Evolutionary conservation across 2,888 invertebrate species (phyloP).

Genomic region (Elegia similella): DNA sequence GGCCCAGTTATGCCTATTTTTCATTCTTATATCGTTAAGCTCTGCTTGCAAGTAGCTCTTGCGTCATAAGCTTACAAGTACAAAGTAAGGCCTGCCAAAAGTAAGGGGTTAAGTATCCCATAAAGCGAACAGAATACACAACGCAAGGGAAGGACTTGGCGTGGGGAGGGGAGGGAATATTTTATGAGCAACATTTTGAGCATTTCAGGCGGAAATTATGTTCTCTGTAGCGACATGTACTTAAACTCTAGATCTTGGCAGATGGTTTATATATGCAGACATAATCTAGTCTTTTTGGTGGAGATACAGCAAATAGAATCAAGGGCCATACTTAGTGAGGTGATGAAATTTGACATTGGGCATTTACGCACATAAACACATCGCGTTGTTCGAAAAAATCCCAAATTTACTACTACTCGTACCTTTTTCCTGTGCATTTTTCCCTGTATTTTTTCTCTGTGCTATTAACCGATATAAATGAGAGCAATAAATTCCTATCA

Average conservation of each 20-base stretch:
- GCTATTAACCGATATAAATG: too few relatives aligned
- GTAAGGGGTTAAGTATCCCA: conserved; percentile 54
- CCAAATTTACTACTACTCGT: too few relatives aligned
- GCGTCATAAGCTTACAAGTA: conserved; percentile 23
- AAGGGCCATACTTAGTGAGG: too few relatives aligned
- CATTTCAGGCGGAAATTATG: conserved; percentile 46
- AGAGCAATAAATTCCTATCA: too few relatives aligned
- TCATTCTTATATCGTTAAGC: too few relatives aligned
- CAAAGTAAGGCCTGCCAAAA: conserved; percentile 46
- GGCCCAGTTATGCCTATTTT: too few relatives aligned
- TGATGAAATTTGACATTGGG: too few relatives aligned
- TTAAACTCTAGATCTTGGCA: conserved; percentile 37
- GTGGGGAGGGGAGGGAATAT: conserved; percentile 34
- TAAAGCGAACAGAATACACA: conserved; percentile 56
- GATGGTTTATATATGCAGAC: conserved; percentile 23
- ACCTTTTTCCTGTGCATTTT: too few relatives aligned
- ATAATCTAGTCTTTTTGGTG: conserved; percentile 1
- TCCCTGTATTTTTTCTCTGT: too few relatives aligned
- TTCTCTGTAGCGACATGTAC: conserved; percentile 28
- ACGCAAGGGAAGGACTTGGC: conserved; percentile 31
- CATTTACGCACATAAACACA: too few relatives aligned
- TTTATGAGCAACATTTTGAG: conserved; percentile 44
- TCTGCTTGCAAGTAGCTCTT: background rate
- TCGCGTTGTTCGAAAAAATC: too few relatives aligned
- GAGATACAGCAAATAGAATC: too few relatives aligned